These are phyloP conservation scores for Acrobasis suavella DNA, from an alignment of 2,888 invertebrate genomes.

Conservation along the genomic window DNA sequence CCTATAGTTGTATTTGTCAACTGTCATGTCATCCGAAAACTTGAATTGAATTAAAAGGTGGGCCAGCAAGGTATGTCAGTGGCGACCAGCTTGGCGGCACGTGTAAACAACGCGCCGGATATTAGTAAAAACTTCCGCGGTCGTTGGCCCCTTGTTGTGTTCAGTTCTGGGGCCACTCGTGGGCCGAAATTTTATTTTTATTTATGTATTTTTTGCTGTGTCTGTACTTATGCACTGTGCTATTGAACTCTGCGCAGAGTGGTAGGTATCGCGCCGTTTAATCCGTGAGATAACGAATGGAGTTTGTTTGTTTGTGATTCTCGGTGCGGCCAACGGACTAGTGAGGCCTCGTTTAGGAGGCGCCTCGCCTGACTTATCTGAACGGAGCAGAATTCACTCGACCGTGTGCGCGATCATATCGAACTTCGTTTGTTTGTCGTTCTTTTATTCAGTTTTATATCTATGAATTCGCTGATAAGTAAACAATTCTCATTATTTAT, in stretches of 20 bases:
- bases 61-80: neutral
- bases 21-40: neutral
- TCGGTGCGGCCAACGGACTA: slow-evolving; percentile 45
- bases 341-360: slow-evolving; percentile 73
- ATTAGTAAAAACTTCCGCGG: slow-evolving; percentile 63
- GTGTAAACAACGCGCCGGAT: slow-evolving; percentile 50
- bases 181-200: slow-evolving; percentile 54
- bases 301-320: slow-evolving; percentile 68
- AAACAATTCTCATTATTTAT: neutral
- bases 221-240: slow-evolving; percentile 49
- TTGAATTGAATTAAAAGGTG: neutral
- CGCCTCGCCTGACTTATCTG: slow-evolving; percentile 67
- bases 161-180: slow-evolving; percentile 47
- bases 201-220: slow-evolving; percentile 47
- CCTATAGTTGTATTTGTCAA: too few species aligned
- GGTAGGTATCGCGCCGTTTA: slow-evolving; percentile 47
- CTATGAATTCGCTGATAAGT: slow-evolving; percentile 14
- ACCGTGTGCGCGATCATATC: slow-evolving; percentile 62
- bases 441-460: slow-evolving; percentile 9
- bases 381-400: slow-evolving; percentile 64
- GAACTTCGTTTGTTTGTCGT: slow-evolving; percentile 33
- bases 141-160: slow-evolving; percentile 44
- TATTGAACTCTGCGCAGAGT: slow-evolving; percentile 52
- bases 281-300: slow-evolving; percentile 62
- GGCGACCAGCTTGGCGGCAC: slow-evolving; percentile 23